Conservation (phyloP, 2,797 vertebrate species). For the Mus minutoides region DNA sequence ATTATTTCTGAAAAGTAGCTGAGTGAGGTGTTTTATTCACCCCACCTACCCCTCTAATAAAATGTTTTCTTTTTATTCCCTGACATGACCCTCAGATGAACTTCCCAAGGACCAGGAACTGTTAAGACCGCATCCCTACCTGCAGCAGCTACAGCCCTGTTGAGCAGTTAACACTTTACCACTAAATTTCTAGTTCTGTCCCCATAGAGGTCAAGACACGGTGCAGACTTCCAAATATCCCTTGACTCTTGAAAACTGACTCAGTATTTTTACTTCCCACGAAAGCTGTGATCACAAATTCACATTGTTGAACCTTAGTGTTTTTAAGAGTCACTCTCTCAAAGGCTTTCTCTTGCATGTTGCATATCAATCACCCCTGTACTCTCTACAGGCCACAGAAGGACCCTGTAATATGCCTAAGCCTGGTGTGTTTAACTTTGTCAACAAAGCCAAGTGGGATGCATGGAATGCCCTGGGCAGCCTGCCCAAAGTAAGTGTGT, state of each 20-base stretch:
- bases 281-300: background rate
- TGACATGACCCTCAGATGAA: background rate
- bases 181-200: background rate
- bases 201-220: background rate
- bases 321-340: background rate
- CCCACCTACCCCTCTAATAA: background rate
- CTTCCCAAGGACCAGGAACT: background rate
- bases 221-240: background rate
- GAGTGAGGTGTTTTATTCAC: background rate
- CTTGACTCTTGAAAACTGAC: background rate
- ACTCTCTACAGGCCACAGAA: conserved; percentile 90
- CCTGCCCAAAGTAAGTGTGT: too few species aligned
- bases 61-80: background rate
- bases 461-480: conserved; percentile 88
- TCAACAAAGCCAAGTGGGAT: conserved; percentile 96
- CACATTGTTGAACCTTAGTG: background rate
- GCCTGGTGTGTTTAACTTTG: conserved; percentile 93
- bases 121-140: background rate
- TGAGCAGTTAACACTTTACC: background rate
- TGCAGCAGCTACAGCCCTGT: background rate
- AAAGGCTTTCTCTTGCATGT: background rate
- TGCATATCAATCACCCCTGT: background rate
- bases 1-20: background rate
- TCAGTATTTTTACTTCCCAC: background rate
- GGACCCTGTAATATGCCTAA: conserved; percentile 93